Conservation (phyloP, 2,113 vertebrate genomes). For the Piaya cayana region DNA sequence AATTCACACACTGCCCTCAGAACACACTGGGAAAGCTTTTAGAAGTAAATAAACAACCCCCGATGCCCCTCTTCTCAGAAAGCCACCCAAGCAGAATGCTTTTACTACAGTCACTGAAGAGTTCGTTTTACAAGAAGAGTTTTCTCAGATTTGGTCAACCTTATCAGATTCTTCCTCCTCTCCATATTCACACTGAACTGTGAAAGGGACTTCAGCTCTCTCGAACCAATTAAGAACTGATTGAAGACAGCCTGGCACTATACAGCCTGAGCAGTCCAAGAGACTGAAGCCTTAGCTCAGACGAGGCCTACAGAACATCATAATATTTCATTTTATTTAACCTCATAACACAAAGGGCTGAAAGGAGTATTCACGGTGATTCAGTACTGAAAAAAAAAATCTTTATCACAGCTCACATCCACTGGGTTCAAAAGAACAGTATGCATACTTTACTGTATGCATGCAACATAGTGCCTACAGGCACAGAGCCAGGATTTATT, state of each 20-base stretch:
- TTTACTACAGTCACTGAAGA: neutral
- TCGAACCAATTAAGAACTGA: slow-evolving; percentile 56
- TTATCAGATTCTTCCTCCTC: slow-evolving; percentile 14
- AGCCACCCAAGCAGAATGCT: slow-evolving; percentile 36
- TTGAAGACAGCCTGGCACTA: slow-evolving; percentile 15
- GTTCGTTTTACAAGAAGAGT: neutral
- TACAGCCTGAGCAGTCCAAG: neutral
- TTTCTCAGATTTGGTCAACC: slow-evolving; percentile 24
- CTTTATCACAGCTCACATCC: neutral
- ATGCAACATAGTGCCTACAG: neutral
- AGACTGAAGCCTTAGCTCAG: neutral
- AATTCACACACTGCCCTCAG: neutral
- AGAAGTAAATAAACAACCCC: neutral
- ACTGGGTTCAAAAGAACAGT: neutral
- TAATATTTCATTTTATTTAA: slow-evolving; percentile 38
- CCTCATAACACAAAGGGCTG: neutral
- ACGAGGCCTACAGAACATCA: neutral
- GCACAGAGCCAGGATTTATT: neutral
- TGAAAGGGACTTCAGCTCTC: slow-evolving; percentile 51
- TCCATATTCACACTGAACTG: slow-evolving; percentile 15
- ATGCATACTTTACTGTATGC: rapidly evolving
- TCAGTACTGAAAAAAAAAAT: neutral
- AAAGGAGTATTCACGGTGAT: neutral
- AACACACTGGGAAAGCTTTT: neutral
- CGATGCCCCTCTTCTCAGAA: neutral